Evolutionary conservation across 2,888 invertebrate species (phyloP).

Genomic region (Drosophila diplacantha): DNA sequence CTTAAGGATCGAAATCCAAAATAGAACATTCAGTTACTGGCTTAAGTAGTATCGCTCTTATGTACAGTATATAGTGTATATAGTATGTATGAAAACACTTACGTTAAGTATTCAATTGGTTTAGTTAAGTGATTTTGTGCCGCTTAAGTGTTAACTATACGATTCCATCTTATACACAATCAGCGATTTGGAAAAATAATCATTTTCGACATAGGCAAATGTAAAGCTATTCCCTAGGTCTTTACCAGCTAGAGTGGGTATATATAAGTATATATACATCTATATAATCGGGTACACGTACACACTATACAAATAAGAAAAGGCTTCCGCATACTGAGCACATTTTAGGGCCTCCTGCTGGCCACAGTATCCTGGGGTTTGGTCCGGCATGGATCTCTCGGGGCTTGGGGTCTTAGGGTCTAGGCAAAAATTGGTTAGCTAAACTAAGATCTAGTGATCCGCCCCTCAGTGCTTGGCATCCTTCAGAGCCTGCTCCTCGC

Average conservation of each 20-base stretch:
- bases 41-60: constrained; percentile 39
- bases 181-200: constrained; percentile 44
- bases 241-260: constrained; percentile 36
- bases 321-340: constrained; percentile 48
- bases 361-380: constrained; percentile 10
- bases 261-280: constrained; percentile 17
- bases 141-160: constrained; percentile 71
- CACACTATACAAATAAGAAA: constrained; percentile 27
- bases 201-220: constrained; percentile 14
- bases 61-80: constrained; percentile 35
- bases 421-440: constrained; percentile 53
- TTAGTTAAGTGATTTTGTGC: constrained; percentile 71
- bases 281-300: constrained; percentile 16
- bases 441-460: constrained; percentile 48
- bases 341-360: constrained; percentile 23
- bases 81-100: constrained; percentile 43
- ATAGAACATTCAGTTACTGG: constrained; percentile 39
- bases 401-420: constrained; percentile 21
- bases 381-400: constrained; percentile 11
- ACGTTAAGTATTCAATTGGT: constrained; percentile 35
- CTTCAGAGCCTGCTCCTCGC: constrained; percentile 65
- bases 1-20: constrained; percentile 37
- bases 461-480: constrained; percentile 66
- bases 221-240: constrained; percentile 28
- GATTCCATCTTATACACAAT: constrained; percentile 43